Base-by-base conservation (phyloP, 2,888 invertebrate genomes). In the Calliopum simillimum region DNA sequence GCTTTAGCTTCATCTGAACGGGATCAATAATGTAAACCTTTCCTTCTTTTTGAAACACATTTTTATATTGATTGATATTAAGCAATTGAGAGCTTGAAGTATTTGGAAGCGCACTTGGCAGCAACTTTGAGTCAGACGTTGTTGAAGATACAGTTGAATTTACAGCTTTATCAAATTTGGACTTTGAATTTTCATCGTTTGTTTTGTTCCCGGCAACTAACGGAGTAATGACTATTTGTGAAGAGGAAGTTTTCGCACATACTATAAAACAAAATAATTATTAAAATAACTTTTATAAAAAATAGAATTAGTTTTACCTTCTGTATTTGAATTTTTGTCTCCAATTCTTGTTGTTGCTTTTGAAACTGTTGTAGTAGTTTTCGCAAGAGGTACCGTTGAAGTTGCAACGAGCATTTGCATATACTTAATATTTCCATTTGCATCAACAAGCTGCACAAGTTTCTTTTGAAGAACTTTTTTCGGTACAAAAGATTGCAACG, bases 1-100 rank as follows among this genome's bases (percentile, higher is more conserved):
- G 84, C 61, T 82, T 84, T 1, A 85, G 74, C 74, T 82, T 84
- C 3, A 80, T 78, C 73, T 85, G 85, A 61, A 81, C 53, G 0
- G 85, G 85, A 79, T 86, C 85, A 21, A 86, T 83, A 16, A 86
- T 82, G 68, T 80, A 85, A 6, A 86, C 78, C 77, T 84, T 85
- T 2, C 86, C 86, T 44, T 82, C 85, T 64, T 82, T 85, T 69
- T 84, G 81, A 33, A 85, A 81, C 1, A 86, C 81, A 65, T 85
- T 84, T 68, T 76, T 58, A 2, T 47, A 33, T 46, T 56, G 66
- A 73, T 1, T 47, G 67, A 6, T 63, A 44, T 16, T 61, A 33
- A 41, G 16, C 16, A 33, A 58, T 11, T 16, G 23, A 16, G 25
- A 33, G 16, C 33, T 58, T 14, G 56, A 25, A 14, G 3, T 58